These are phyloP conservation scores for Aphodius sticticus DNA, from an alignment of 2,888 invertebrate genomes.

Conservation along the genomic window DNA sequence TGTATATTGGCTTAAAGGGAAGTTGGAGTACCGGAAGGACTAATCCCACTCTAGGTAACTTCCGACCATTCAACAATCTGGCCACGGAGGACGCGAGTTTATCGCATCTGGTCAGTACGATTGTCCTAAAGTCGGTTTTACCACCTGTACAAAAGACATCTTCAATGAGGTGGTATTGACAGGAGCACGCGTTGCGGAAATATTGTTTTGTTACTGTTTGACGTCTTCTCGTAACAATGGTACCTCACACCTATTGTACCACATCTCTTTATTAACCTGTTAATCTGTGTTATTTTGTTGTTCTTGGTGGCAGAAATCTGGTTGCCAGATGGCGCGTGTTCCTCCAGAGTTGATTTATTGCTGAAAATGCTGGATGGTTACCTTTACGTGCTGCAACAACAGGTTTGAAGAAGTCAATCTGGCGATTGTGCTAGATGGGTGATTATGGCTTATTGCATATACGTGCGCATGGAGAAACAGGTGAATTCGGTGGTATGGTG, in stretches of 20 bases:
- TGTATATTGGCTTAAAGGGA: constrained; percentile 53
- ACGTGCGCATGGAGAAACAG: neutral
- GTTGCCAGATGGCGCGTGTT: neutral
- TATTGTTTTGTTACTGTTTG: neutral
- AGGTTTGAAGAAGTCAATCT: neutral
- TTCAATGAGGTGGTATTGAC: neutral
- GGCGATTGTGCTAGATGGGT: neutral
- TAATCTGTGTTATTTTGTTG: neutral
- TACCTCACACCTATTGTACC: neutral
- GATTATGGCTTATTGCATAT: neutral
- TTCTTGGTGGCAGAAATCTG: neutral
- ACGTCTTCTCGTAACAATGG: neutral
- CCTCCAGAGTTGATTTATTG: neutral
- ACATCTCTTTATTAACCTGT: neutral
- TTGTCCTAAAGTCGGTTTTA: neutral
- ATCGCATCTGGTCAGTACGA: neutral
- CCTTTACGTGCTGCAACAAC: neutral
- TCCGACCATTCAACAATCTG: neutral
- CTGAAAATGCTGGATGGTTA: neutral
- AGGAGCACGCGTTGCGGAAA: neutral
- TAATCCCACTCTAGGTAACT: constrained; percentile 24
- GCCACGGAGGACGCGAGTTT: neutral
- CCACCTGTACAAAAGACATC: neutral
- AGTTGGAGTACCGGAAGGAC: constrained; percentile 31
- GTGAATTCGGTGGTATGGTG: neutral